phyloP scores from a whole-genome alignment of 2,888 invertebrate species.

The Apotomis turbidana region DNA sequence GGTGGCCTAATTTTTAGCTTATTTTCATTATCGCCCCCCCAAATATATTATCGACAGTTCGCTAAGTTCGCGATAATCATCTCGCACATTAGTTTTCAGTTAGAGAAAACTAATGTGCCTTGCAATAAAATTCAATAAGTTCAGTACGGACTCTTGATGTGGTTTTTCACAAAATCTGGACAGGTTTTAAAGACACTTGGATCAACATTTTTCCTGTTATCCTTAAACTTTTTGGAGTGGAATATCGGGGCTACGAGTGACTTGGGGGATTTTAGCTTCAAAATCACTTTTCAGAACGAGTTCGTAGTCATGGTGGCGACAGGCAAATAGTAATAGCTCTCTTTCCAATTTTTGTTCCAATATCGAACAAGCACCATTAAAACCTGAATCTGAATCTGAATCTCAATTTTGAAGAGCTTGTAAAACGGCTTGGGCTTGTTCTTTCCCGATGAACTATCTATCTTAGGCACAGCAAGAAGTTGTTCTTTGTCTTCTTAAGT shows the following conservation, averaged over 20 bases:
- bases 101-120: no score
- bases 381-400: no score
- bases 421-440: no score
- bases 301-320: constrained; percentile 43
- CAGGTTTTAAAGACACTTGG: no score
- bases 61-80: no score
- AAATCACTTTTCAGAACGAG: constrained; percentile 40
- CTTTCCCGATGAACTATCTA: constrained; percentile 10
- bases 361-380: constrained; percentile 40
- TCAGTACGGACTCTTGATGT: no score
- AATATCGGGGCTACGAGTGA: constrained; percentile 29
- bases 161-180: no score
- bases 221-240: not conserved
- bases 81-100: no score
- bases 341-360: constrained; percentile 9
- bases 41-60: no score
- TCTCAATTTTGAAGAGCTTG: constrained; percentile 3
- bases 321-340: constrained; percentile 42
- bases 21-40: constrained; percentile 6
- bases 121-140: no score
- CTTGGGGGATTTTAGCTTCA: constrained; percentile 35
- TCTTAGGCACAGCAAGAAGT: not conserved
- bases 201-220: no score
- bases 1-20: constrained; percentile 34
- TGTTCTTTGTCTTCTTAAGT: not conserved